Percentiles rank a stretch among this genome's conserved stretches.
phyloP scores from a whole-genome alignment of 2,797 vertebrate genomes.

The Columba guinea region DNA sequence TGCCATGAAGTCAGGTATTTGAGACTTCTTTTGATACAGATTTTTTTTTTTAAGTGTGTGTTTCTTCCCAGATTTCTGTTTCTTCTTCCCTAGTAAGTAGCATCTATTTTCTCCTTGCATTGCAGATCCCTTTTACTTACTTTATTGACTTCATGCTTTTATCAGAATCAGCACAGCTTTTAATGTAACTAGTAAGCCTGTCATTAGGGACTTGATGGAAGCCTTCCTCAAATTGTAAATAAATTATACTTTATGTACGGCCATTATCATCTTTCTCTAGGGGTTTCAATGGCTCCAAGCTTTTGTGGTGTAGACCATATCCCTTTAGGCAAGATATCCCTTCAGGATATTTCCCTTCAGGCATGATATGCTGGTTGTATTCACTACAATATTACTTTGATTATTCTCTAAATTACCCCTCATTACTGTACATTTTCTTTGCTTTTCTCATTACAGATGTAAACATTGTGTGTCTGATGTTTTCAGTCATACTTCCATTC shows the following conservation, averaged over 20 bases:
- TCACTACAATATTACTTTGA: slow-evolving; percentile 66
- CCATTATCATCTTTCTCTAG: slow-evolving; percentile 66
- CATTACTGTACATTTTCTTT: slow-evolving; percentile 57
- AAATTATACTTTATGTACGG: slow-evolving; percentile 67
- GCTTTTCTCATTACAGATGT: slow-evolving; percentile 42
- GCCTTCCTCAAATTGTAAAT: slow-evolving; percentile 68
- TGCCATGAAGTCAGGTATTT: neutral
- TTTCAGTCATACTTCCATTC: neutral
- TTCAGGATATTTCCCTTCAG: slow-evolving; percentile 68
- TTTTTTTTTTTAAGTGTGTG: neutral
- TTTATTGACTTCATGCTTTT: slow-evolving; percentile 54
- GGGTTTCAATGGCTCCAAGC: slow-evolving; percentile 59
- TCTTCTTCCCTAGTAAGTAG: slow-evolving; percentile 4
- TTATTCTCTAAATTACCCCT: slow-evolving; percentile 65
- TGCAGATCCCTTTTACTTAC: neutral
- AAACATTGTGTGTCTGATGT: slow-evolving; percentile 1
- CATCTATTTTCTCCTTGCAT: slow-evolving; percentile 6
- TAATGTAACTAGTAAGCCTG: slow-evolving; percentile 46
- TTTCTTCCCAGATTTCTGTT: neutral
- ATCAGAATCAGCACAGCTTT: slow-evolving; percentile 58
- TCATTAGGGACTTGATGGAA: slow-evolving; percentile 66
- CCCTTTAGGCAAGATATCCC: slow-evolving; percentile 64
- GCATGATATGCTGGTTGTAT: slow-evolving; percentile 46
- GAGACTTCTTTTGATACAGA: neutral
- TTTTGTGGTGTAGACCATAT: slow-evolving; percentile 53